Conservation (phyloP, 2,888 invertebrate genomes). For the Drosophila heteroneura region DNA sequence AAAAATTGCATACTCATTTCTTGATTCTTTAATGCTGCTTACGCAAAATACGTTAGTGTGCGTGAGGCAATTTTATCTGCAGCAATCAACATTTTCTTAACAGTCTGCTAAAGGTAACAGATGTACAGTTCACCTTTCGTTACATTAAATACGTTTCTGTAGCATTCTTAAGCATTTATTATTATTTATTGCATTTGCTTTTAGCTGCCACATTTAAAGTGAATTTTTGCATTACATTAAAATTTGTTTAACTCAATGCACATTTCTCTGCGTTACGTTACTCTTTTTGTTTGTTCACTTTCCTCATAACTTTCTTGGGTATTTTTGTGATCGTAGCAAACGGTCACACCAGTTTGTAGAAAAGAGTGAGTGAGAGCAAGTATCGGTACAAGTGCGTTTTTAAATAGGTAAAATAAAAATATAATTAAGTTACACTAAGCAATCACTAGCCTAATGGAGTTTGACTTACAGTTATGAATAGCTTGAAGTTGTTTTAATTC, state of each 20-base stretch:
- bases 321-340: not conserved
- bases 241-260: not conserved
- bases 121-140: not conserved
- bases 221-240: slow-evolving; percentile 5
- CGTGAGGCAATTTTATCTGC: not conserved
- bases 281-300: not conserved
- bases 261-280: not conserved
- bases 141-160: not conserved
- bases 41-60: not conserved
- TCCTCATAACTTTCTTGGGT: not conserved
- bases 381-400: slow-evolving; percentile 37
- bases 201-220: not conserved
- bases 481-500: not conserved
- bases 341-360: slow-evolving; percentile 27
- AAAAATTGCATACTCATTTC: not conserved
- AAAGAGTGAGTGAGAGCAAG: slow-evolving; percentile 45
- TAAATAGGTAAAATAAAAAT: slow-evolving; percentile 17
- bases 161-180: not conserved
- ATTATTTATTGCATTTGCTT: not conserved
- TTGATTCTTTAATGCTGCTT: not conserved
- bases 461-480: not conserved
- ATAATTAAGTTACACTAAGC: not conserved
- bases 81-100: not conserved
- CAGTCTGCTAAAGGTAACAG: not conserved
- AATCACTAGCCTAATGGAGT: not conserved